Base-by-base conservation (phyloP, 2,888 invertebrate species). In the Tholera decimalis region DNA sequence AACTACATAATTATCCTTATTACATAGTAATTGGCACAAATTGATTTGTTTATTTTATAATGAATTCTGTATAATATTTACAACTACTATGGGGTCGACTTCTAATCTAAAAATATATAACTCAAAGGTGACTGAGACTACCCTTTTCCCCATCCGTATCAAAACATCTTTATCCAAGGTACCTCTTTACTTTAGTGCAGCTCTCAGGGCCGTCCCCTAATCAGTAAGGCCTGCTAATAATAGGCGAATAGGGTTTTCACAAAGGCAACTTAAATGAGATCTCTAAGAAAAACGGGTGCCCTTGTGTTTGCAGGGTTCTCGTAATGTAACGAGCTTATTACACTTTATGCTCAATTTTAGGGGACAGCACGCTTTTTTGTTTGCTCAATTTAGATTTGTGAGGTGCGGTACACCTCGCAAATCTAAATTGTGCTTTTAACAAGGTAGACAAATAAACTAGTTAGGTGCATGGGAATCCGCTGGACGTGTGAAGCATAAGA, bases 211-310 rank as follows among this genome's bases (percentile, higher is more conserved):
- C 24, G 58, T 26, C 50, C 53, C 50, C 39, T 73, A 77, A 77
- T 76, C 80, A 79, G 73, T 71, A 79, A 82, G 66, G 67, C 41
- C 59, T 46, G 46, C 49, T 71, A 66, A 64, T 79, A 75, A 80
- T 71, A 63, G 70, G 64, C 35, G 58, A 50, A 69, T 49, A 85
- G 82, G 81, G 76, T 82, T 81, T 80, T 84, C 88, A 90, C 90
- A 91, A 91, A 87, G 85, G 87, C 62, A 53, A 87, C 64, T 83
- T 79, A 84, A 92, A 91, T 91, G 89, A 89, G 87, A 86, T 80
- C 87, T 84, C 85, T 83, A 83, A 88, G 88, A 88, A 92, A 92
- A 89, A 91, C 90, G 85, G 85, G 78, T 77, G 68, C 66, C 78
- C 83, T 83, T 80, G 73, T 89, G 88, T 90, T 89, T 89, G 89